Evolutionary conservation across 1,140 invertebrate species (phyloP).

Genomic region (Subanguina moxae): DNA sequence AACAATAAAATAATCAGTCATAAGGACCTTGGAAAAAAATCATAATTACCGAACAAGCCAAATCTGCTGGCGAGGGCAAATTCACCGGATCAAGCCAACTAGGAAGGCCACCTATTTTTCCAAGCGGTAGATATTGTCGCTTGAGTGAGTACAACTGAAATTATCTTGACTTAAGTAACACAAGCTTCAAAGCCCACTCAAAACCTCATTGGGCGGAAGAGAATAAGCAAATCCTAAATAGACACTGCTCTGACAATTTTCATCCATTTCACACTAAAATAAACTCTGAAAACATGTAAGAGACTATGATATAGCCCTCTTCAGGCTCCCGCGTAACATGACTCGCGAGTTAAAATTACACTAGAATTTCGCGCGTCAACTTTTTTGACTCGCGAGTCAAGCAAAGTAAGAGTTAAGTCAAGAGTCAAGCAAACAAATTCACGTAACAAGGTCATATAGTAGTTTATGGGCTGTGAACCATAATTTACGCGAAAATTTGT

Average conservation of each 20-base stretch:
- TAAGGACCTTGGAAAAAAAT: not conserved
- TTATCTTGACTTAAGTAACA: too few relatives aligned
- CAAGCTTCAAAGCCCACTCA: too few relatives aligned
- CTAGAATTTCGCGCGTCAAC: too few relatives aligned
- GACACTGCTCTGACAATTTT: conserved; percentile 1
- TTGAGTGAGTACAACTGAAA: conserved; percentile 17
- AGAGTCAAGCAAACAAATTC: too few relatives aligned
- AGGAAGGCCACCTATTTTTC: conserved; percentile 40
- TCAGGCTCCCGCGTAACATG: too few relatives aligned
- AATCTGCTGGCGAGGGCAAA: conserved; percentile 25
- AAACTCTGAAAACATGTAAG: not conserved
- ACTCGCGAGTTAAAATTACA: too few relatives aligned
- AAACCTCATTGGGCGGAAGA: conserved; percentile 6
- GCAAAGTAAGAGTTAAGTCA: too few relatives aligned
- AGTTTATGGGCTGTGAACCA: too few relatives aligned
- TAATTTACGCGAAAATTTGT: too few relatives aligned
- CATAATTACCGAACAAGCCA: conserved; percentile 28
- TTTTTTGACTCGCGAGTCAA: too few relatives aligned
- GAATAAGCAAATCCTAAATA: conserved; percentile 33
- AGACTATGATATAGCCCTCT: not conserved
- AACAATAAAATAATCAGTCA: not conserved
- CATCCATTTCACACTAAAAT: not conserved
- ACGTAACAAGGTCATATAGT: too few relatives aligned
- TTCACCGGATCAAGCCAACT: conserved; percentile 39
- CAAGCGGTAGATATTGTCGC: conserved; percentile 36